phyloP scores from a whole-genome alignment of 2,113 vertebrate species.

The Podarcis raffonei region DNA sequence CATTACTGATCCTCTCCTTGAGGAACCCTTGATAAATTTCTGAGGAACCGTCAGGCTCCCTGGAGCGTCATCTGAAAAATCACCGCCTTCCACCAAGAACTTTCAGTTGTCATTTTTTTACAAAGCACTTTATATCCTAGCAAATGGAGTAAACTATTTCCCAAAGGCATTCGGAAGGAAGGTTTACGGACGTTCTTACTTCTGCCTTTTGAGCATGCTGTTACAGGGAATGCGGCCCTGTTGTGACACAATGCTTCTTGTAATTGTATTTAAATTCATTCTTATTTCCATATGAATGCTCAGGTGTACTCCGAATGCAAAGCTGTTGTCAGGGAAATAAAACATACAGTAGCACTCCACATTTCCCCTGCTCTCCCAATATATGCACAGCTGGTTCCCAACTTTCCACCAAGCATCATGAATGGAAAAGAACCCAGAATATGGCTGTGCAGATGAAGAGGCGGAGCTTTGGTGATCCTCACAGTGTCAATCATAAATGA shows the following conservation, averaged over 20 bases:
- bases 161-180: background rate
- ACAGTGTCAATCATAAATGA: background rate
- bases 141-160: background rate
- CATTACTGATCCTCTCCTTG: background rate
- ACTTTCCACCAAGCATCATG: background rate
- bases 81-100: background rate
- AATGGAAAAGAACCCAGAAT: background rate
- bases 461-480: background rate
- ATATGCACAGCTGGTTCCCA: background rate
- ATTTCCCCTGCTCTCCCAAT: background rate
- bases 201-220: background rate
- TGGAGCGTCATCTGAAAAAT: background rate
- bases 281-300: background rate
- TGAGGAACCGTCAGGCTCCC: background rate
- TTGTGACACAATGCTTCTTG: background rate
- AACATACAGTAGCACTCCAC: background rate
- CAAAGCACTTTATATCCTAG: background rate
- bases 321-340: background rate
- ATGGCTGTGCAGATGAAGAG: background rate
- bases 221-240: background rate
- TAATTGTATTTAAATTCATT: background rate
- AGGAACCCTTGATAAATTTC: background rate
- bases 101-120: background rate
- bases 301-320: background rate
- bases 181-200: background rate